Base-by-base conservation (phyloP, 2,113 vertebrate genomes). In the Oreochromis tanganicae region DNA sequence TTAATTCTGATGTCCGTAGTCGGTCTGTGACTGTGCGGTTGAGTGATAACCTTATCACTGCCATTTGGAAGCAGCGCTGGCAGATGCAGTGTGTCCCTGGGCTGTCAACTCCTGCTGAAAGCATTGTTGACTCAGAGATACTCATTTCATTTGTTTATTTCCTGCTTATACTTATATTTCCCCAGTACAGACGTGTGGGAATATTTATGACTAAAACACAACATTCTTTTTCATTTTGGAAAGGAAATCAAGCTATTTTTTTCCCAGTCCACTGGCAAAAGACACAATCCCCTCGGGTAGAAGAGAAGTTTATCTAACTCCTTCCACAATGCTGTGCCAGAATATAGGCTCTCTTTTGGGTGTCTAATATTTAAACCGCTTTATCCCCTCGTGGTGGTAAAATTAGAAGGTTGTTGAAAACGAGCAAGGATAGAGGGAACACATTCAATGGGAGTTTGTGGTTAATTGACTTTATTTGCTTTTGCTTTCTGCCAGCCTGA, bases 391-490 rank as follows among this genome's bases (percentile, higher is more conserved):
- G 5, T 82, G 73, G 34, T 43, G 36, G 68, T 14, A 5, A 89
- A 93, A 93, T 92, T 85, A 75, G 75, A 86, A 89, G 87, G 88
- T 80, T 88, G 91, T 82, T n/a, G 59, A 87, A 81, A 87, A 87
- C 71, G 78, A 78, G 83, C 48, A 85, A 91, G 88, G 85, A 85
- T 61, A 71, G 34, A 66, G 71, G 79, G 71, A 88, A 89, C 29
- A 82, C 84, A 88, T 91, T 92, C 81, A 87, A 90, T 90, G 83
- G 83, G 85, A 94, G 93, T 88, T 91, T 83, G 83, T 85, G 8
- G 61, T 95, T 97, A 97, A 98, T 97, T 97, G 96, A 97, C 97
- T 97, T 97, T 97, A 97, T 97, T 97, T 97, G 95, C 95, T 96
- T 97, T 97, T 96, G 93, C 95, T 87, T 82, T 91, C 96, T 95